Base-by-base conservation (phyloP, 1,140 invertebrate species). In the Coelopa frigida region DNA sequence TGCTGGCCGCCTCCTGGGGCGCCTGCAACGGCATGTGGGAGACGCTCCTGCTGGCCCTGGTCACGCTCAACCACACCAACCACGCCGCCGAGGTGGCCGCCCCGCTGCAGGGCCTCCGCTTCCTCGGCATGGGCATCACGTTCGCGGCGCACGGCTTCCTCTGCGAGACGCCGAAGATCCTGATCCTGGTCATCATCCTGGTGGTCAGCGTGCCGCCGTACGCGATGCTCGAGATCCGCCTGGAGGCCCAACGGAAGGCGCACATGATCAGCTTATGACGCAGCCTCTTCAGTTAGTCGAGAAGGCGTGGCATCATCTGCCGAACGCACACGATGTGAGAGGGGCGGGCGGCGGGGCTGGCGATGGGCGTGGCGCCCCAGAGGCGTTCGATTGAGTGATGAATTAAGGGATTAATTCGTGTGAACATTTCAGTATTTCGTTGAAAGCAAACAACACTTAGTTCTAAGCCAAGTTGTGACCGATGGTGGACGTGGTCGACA, bases 11-110 rank as follows among this genome's bases (percentile, higher is more conserved):
- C 3, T 78, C 78, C 6, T 83, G 81, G 81, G 81, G 81, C 26
- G 80, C 82, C n/a, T 83, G 81, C 58, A 82, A 83, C 49, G 78
- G 79, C 20, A 81, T 83, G 52, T 83, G 81, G 81, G 80, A 83
- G 58, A 80, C 78, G 41, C 65, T 83, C 6, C 67, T 75, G 29
- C 69, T 69, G 18, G 61, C 66, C 5, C 51, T 69, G 47, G 59
- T 69, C 31, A 69, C 66, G 7, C 44, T 67, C 4, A 69, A 66
- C 27, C 66, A 69, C 27, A 49, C 58, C 3, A 52, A 57, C 17
- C 56, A 68, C 46, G 39, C 49, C 10, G 46, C 51, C 6, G 61
- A 65, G 36, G 58, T 69, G 1, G 52, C 55, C 1, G 59, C 58
- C 4, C 58, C 61, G 1, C 38, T 69, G n/a, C 58, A 65, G 17